Percentiles rank a stretch among this genome's conserved stretches.
Evolutionary conservation across 2,888 invertebrate genomes (phyloP).

Genomic region (Auanema sp.): DNA sequence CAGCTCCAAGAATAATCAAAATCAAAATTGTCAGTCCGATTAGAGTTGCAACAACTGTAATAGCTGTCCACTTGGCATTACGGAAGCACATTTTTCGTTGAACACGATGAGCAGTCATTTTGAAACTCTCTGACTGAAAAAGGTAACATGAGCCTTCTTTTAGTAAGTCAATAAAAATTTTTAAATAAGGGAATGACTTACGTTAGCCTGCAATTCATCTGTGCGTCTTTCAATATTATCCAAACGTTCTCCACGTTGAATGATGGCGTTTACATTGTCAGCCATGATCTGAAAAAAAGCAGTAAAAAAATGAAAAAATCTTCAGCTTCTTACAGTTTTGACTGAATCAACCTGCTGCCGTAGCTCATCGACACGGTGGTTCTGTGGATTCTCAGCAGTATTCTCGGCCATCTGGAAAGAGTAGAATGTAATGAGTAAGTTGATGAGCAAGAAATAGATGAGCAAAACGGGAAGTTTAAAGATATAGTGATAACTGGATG

Average conservation of each 20-base stretch:
- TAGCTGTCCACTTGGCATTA: constrained; percentile 60
- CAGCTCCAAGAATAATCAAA: constrained; percentile 27
- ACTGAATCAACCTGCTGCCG: constrained; percentile 39
- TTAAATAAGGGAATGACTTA: constrained; percentile 18
- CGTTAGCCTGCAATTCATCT: constrained; percentile 48
- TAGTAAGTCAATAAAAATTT: background rate
- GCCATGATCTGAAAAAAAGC: constrained; percentile 56
- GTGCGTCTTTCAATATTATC: constrained; percentile 55
- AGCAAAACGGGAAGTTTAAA: no score
- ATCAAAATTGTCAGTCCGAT: constrained; percentile 28
- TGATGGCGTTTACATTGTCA: constrained; percentile 55
- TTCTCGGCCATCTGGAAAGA: constrained; percentile 26
- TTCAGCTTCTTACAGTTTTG: constrained; percentile 28
- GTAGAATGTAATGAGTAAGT: constrained; percentile 3
- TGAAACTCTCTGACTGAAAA: constrained; percentile 50
- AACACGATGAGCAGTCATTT: constrained; percentile 56
- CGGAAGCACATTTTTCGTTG: constrained; percentile 57
- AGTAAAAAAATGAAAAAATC: background rate
- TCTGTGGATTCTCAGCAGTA: constrained; percentile 14
- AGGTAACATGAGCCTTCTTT: background rate
- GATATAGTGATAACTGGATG: no score
- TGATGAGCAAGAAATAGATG: background rate
- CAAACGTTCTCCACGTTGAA: constrained; percentile 60
- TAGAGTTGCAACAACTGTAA: constrained; percentile 34
- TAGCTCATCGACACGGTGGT: constrained; percentile 24